Percentiles rank a stretch among this genome's conserved stretches.
Conservation (phyloP, 2,888 invertebrate genomes). For the Ichneumon xanthorius region DNA sequence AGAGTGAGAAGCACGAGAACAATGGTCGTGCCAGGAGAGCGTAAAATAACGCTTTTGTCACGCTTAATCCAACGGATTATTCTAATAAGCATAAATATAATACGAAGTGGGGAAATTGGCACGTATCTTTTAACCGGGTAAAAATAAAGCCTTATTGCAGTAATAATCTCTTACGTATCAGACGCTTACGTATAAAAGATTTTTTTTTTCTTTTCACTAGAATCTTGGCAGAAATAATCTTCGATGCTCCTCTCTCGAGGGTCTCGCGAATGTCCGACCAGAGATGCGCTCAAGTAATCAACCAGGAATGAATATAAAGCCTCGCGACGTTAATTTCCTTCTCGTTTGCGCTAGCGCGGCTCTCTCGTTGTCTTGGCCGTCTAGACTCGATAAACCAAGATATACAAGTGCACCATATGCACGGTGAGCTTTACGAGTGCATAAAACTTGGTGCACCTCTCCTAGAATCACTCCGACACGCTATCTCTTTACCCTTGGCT, state of each 20-base stretch:
- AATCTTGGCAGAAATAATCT: not conserved
- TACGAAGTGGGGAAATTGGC: slow-evolving; percentile 40
- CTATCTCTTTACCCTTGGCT: slow-evolving; percentile 52
- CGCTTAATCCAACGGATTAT: slow-evolving; percentile 54
- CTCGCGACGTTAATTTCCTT: slow-evolving; percentile 67
- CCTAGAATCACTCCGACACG: slow-evolving; percentile 48
- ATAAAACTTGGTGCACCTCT: slow-evolving; percentile 67
- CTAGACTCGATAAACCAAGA: slow-evolving; percentile 73
- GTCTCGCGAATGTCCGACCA: slow-evolving; percentile 7
- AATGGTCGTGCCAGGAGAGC: slow-evolving; percentile 50
- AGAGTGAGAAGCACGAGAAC: slow-evolving; percentile 53
- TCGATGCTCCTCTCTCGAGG: not conserved
- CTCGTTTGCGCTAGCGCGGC: slow-evolving; percentile 54
- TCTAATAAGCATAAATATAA: slow-evolving; percentile 38
- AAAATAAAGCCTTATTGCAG: not conserved
- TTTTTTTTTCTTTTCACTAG: not conserved
- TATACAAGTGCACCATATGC: slow-evolving; percentile 72
- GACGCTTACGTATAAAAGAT: not conserved
- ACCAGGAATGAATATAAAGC: slow-evolving; percentile 53
- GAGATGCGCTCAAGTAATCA: slow-evolving; percentile 7
- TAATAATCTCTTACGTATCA: not conserved
- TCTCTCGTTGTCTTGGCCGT: slow-evolving; percentile 70
- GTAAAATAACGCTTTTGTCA: slow-evolving; percentile 60
- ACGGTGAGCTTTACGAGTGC: slow-evolving; percentile 70
- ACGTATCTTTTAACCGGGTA: slow-evolving; percentile 9